Base-by-base conservation (phyloP, 2,797 vertebrate species). In the Borostomias antarcticus region DNA sequence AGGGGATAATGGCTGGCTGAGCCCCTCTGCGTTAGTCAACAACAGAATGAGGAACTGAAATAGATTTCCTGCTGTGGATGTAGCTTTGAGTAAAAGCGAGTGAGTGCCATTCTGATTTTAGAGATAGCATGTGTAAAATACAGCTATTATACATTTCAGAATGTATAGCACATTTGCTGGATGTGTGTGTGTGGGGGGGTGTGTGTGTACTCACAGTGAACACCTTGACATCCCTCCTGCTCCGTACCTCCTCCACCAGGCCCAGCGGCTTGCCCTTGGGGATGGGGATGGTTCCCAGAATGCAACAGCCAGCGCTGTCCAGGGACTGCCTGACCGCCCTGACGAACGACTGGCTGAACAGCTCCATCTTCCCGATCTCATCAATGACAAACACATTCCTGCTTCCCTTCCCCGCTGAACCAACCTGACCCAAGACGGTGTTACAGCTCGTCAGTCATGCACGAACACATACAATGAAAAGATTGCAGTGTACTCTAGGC, bases 281-380 rank as follows among this genome's bases (percentile, higher is more conserved):
- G 60, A 94, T 1, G 2, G 97, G 97, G 84, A 99, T 95, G 52
- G 96, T 98, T 77, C 97, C 97, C 62, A 99, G 88, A 61, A 98
- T 53, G 9, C 91, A 64, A 9, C 86, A 89, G 28, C 82, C 79
- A 0, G 91, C 78, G 51, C 69, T 53, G 25, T 91, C 89, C 68
- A 99, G 84, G 0, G 73, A 85, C 77, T 94, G 92, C 58, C 81
- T 93, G 78, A 96, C 95, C 0, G 88, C 92, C n/a, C 89, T 92
- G 82, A 94, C 90, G 85, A 99, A 99, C 0, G 92, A 66, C 81
- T 94, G 94, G 72, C 98, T 99, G 89, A 97, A 97, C 63, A 99
- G 94, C 66, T 99, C 97, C 98, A 98, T 99, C 86, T 96, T 99
- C 45, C 98, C 96, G 6, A 98, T 92, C 89, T 99, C 97, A 32